Conservation (phyloP, 2,888 invertebrate genomes). For the Mythimna impura region DNA sequence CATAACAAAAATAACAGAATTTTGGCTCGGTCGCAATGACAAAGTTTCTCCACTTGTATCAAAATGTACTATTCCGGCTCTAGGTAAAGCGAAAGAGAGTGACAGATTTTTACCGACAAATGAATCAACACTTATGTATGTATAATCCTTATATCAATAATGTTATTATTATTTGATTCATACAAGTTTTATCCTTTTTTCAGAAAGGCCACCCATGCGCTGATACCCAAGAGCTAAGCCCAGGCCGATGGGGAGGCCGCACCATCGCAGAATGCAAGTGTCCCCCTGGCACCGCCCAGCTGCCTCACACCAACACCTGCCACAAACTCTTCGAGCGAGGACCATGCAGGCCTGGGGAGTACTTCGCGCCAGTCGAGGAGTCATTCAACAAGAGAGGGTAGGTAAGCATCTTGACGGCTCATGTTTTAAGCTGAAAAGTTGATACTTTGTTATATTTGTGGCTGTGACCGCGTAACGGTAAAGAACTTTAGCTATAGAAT, state of each 20-base stretch:
- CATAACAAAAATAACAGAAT: too few species aligned
- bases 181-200: constrained; percentile 57
- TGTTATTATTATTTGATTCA: neutral
- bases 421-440: constrained; percentile 57
- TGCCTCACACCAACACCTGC: constrained; percentile 92
- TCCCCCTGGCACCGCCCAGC: constrained; percentile 94
- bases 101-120: too few species aligned
- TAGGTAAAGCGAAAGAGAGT: too few species aligned
- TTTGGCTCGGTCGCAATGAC: too few species aligned
- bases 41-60: too few species aligned
- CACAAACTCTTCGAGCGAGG: constrained; percentile 94
- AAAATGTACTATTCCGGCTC: too few species aligned
- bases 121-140: too few species aligned
- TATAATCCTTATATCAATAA: too few species aligned
- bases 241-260: constrained; percentile 89
- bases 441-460: neutral
- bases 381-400: constrained; percentile 89
- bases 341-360: constrained; percentile 93
- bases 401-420: constrained; percentile 81
- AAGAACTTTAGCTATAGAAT: neutral
- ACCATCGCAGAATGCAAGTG: constrained; percentile 95
- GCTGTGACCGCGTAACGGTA: neutral
- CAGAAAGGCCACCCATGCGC: constrained; percentile 95
- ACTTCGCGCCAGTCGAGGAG: constrained; percentile 93
- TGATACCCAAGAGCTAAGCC: constrained; percentile 95